Percentiles rank a stretch among this genome's conserved stretches.
phyloP scores from a whole-genome alignment of 2,797 vertebrate species.

The Microtus obscurus region DNA sequence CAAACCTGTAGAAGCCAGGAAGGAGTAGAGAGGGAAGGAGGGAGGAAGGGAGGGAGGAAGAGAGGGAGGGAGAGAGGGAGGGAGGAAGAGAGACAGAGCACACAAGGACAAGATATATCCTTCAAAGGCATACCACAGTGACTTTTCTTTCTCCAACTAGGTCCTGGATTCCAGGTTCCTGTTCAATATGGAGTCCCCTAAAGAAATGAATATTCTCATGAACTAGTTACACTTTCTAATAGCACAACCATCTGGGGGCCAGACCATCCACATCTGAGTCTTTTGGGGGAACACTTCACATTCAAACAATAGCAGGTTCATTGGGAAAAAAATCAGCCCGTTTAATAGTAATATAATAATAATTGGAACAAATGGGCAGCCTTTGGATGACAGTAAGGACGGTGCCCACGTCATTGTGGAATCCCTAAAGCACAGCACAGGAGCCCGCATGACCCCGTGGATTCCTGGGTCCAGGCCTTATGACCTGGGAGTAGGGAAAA shows the following conservation, averaged over 20 bases:
- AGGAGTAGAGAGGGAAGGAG: no score
- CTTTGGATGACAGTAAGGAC: background rate
- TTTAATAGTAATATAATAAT: background rate
- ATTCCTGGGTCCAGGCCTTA: fast-evolving
- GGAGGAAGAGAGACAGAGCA: background rate
- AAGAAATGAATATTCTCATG: background rate
- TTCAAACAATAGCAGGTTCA: background rate
- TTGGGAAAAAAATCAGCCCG: fast-evolving
- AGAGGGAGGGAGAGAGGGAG: background rate
- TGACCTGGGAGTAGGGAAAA: fast-evolving
- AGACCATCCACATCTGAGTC: background rate
- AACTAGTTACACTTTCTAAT: background rate
- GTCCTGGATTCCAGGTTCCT: background rate
- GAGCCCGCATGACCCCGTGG: fast-evolving
- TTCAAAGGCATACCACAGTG: background rate
- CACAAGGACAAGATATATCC: background rate
- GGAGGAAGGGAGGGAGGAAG: background rate
- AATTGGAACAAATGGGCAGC: background rate
- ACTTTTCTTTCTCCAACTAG: background rate
- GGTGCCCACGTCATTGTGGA: fast-evolving
- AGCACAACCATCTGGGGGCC: background rate
- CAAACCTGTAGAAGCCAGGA: no score
- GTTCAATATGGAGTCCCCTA: background rate
- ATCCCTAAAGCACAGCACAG: background rate
- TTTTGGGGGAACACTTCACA: background rate